phyloP scores from a whole-genome alignment of 2,113 vertebrate genomes.

The Campylorhamphus procurvoides region DNA sequence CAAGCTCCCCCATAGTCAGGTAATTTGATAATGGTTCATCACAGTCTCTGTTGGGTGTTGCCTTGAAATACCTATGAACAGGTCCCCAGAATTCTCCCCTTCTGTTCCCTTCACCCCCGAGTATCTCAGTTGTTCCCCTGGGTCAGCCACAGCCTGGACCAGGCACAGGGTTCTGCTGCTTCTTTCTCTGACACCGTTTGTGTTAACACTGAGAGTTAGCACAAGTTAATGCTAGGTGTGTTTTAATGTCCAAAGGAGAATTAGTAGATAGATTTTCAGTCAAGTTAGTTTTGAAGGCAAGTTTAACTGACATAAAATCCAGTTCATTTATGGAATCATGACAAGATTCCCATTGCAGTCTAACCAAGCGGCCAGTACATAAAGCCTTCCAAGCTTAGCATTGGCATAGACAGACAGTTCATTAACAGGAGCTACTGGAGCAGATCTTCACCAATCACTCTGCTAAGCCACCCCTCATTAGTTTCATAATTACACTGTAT shows the following conservation, averaged over 20 bases:
- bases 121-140: not conserved
- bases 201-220: not conserved
- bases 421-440: slow-evolving; percentile 41
- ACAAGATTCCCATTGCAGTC: slow-evolving; percentile 10
- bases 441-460: slow-evolving; percentile 55
- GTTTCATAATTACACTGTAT: slow-evolving; percentile 67
- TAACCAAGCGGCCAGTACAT: slow-evolving; percentile 33
- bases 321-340: slow-evolving; percentile 5
- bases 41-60: not conserved
- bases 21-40: not conserved
- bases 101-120: fast-evolving
- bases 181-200: not conserved
- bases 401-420: slow-evolving; percentile 28
- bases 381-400: slow-evolving; percentile 7
- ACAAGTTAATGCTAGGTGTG: not conserved
- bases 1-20: not conserved
- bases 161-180: not conserved
- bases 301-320: slow-evolving; percentile 21
- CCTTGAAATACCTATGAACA: not conserved
- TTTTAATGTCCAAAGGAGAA: not conserved
- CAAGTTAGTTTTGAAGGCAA: not conserved
- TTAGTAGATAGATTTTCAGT: not conserved
- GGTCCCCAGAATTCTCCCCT: fast-evolving
- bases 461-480: slow-evolving; percentile 64
- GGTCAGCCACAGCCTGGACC: not conserved